phyloP scores from a whole-genome alignment of 2,113 vertebrate genomes.

The Toxostoma redivivum region DNA sequence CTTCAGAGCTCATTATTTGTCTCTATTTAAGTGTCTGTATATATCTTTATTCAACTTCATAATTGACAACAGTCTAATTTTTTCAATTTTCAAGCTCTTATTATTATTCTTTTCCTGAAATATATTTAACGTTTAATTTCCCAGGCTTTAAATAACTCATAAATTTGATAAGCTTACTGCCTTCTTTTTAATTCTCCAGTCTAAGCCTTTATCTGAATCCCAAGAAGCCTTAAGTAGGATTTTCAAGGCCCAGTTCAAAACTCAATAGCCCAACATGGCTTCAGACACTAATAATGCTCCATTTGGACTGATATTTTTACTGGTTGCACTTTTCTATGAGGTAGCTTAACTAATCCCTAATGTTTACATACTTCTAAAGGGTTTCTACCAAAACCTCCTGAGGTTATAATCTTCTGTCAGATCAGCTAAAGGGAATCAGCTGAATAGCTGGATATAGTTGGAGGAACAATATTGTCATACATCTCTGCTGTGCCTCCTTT shows the following conservation, averaged over 20 bases:
- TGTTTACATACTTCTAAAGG: neutral
- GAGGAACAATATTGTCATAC: neutral
- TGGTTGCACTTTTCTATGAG: neutral
- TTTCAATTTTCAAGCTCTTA: neutral
- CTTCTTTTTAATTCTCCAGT: neutral
- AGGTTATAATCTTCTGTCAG: neutral
- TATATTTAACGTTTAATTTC: constrained; percentile 32
- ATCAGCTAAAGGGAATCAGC: neutral
- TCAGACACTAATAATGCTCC: neutral
- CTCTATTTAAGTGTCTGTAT: neutral
- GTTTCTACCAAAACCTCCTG: neutral
- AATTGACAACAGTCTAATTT: constrained; percentile 7
- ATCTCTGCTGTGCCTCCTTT: neutral
- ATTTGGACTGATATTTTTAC: neutral
- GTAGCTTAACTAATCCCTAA: neutral
- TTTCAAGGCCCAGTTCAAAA: neutral
- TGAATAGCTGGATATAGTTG: neutral
- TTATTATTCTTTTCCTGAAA: constrained; percentile 38
- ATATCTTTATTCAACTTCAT: neutral
- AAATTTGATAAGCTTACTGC: neutral
- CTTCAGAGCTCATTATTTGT: neutral
- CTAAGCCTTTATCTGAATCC: neutral
- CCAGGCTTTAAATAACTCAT: constrained; percentile 13
- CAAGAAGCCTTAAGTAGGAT: neutral
- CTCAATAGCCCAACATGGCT: neutral